Evolutionary conservation across 2,797 vertebrate species (phyloP), one percentile per base, ranked within the genome.

Genomic region (Pangasius djambal): DNA sequence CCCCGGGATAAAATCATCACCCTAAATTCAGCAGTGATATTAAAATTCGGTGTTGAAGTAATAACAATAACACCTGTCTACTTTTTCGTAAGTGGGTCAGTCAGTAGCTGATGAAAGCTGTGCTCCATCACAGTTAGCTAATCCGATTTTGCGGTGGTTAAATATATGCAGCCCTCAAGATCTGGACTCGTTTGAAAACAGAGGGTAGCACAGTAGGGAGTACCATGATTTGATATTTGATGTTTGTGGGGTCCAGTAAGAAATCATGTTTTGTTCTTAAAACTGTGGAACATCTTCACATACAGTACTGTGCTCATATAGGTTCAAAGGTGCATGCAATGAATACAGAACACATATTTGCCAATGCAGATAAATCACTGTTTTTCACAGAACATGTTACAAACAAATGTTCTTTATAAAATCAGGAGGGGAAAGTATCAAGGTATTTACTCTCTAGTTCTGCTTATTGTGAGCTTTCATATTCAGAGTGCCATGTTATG

Each of bases 91-190:
- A 87, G 59, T 89, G 88, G 88, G 85, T 85, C 88, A 89, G 65
- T 55, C 52, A 55, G 78, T 89, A 86, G 86, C 61, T 88, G 87
- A 70, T 87, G 81, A 48, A 89, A 81, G 74, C 52, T 82, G 57
- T 48, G 52, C 87, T 74, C 69, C 85, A 57, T 89, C 85, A 86
- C 89, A 88, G 81, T 63, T 88, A 28, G 81, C 67, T 89, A 91
- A 92, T 89, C 74, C 69, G 69, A 86, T 91, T 79, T 90, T 85
- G 57, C 6, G 6, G 69, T 70, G 88, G 79, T 86, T 88, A 83
- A 89, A 82, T 89, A 87, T 74, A 83, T 77, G 69, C 86, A 87
- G 55, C 52, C 70, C 9, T 44, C 7, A 52, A 65, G 63, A 81
- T 63, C 75, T 61, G 37, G 6, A 63, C 59, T 20, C 25, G 10